phyloP scores from a whole-genome alignment of 2,113 vertebrate species.

The Acanthochromis polyacanthus region DNA sequence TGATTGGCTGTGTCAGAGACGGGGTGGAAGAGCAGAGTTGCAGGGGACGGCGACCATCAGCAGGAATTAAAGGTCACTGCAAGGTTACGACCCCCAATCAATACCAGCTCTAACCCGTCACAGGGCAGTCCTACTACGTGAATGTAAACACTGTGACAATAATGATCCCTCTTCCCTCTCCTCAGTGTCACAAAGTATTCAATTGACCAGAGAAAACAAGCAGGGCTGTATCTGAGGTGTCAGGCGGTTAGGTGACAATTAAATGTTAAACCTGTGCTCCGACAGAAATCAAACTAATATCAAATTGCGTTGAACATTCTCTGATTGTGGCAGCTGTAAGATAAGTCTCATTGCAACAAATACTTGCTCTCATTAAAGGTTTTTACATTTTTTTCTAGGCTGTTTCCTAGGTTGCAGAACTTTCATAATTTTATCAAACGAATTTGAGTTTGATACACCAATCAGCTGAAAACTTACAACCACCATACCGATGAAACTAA shows the following conservation, averaged over 20 bases:
- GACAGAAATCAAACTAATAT: not conserved
- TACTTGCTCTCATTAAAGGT: too few species aligned
- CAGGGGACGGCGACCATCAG: too few species aligned
- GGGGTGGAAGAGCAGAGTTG: too few species aligned
- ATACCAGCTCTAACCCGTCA: constrained; percentile 4
- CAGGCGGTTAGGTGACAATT: not conserved
- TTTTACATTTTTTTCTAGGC: too few species aligned
- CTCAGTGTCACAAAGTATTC: not conserved
- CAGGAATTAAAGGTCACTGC: too few species aligned
- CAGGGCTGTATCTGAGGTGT: not conserved
- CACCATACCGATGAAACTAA: too few species aligned
- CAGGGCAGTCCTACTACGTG: constrained; percentile 22
- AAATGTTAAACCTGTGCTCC: not conserved
- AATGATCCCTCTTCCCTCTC: constrained; percentile 9
- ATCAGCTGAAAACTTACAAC: too few species aligned
- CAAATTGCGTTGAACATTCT: not conserved
- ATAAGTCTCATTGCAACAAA: not conserved
- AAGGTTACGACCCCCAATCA: too few species aligned
- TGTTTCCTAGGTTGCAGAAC: too few species aligned
- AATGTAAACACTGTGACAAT: constrained; percentile 34
- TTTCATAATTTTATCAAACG: too few species aligned
- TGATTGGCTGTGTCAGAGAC: too few species aligned
- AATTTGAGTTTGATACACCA: too few species aligned
- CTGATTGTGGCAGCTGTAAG: not conserved
- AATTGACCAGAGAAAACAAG: constrained; percentile 18